phyloP scores from a whole-genome alignment of 2,888 invertebrate species.

The Campoplex capitator region DNA sequence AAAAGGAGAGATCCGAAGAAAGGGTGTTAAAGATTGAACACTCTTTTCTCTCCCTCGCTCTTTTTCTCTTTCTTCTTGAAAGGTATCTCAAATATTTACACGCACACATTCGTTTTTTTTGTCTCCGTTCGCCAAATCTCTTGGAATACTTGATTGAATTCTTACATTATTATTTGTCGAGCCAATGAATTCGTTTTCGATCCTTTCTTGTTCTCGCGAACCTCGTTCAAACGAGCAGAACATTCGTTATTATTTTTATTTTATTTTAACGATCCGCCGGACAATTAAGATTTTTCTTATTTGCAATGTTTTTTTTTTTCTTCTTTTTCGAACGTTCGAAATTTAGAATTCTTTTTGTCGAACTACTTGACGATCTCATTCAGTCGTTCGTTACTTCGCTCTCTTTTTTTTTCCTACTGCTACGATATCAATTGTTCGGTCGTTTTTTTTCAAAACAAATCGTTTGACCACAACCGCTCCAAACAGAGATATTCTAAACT shows the following conservation, averaged over 20 bases:
- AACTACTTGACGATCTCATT: background rate
- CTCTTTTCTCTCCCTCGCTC: slow-evolving; percentile 35
- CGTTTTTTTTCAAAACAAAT: background rate
- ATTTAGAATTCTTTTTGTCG: background rate
- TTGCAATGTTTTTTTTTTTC: background rate
- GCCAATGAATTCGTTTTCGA: slow-evolving; percentile 1
- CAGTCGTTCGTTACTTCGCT: background rate
- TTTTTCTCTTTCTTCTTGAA: slow-evolving; percentile 3
- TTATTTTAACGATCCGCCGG: background rate
- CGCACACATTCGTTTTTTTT: slow-evolving; percentile 33
- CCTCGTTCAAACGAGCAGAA: background rate
- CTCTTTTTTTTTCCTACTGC: no score
- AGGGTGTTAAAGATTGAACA: slow-evolving; percentile 59
- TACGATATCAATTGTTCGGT: no score
- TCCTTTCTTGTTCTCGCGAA: background rate
- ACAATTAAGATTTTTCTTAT: background rate
- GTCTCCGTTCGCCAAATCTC: slow-evolving; percentile 6
- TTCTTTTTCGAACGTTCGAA: background rate
- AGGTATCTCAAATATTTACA: slow-evolving; percentile 52
- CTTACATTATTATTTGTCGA: slow-evolving; percentile 44
- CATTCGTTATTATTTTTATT: background rate
- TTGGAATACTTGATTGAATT: slow-evolving; percentile 40
- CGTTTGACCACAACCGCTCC: background rate
- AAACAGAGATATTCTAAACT: background rate
- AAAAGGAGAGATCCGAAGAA: slow-evolving; percentile 47